Conservation (phyloP, 2,797 vertebrate species). For the Diglossa cyanea region DNA sequence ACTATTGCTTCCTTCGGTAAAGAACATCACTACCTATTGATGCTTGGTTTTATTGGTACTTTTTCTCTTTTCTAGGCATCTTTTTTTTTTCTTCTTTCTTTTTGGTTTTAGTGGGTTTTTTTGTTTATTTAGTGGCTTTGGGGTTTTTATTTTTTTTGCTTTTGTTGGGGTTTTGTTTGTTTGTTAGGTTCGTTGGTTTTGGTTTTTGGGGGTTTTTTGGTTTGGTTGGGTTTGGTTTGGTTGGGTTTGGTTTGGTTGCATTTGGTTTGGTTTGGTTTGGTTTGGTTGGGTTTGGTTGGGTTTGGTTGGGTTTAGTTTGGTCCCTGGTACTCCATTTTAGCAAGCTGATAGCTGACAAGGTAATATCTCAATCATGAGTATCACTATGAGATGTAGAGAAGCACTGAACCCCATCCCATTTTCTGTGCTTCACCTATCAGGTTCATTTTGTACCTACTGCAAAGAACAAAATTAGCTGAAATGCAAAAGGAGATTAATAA, state of each 20-base stretch:
- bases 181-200: neutral
- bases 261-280: neutral
- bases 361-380: neutral
- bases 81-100: neutral
- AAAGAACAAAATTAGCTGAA: neutral
- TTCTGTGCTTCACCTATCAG: neutral
- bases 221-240: neutral
- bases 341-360: neutral
- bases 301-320: neutral
- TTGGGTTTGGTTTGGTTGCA: neutral
- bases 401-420: neutral
- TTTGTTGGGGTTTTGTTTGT: neutral
- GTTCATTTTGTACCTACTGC: neutral
- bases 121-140: neutral
- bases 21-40: neutral
- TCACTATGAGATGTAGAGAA: neutral
- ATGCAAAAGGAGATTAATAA: neutral
- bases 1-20: neutral
- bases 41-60: neutral
- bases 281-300: too few species aligned
- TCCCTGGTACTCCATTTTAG: neutral
- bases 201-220: neutral
- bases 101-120: fast-evolving
- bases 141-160: neutral
- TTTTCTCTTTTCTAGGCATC: neutral